Base-by-base conservation (phyloP, 2,888 invertebrate genomes). In the Acanthoscelides obtectus region DNA sequence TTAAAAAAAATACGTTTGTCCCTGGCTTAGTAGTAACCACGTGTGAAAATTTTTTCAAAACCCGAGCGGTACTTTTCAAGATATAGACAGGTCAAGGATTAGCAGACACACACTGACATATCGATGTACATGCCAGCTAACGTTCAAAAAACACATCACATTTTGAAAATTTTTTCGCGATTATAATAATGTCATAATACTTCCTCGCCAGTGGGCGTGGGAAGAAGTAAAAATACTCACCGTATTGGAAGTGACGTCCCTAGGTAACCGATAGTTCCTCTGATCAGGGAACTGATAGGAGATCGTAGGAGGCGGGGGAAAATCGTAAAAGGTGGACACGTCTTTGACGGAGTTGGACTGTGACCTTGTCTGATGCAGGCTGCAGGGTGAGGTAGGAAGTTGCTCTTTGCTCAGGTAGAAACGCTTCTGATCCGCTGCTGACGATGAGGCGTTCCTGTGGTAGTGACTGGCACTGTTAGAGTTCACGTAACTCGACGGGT, bases 171-270 rank as follows among this genome's bases (percentile, higher is more conserved):
- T n/a, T n/a, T n/a, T n/a, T n/a, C n/a, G n/a, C n/a, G n/a, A n/a
- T n/a, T n/a, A n/a, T n/a, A n/a, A n/a, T n/a, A n/a, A n/a, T n/a
- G n/a, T n/a, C n/a, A n/a, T n/a, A n/a, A n/a, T n/a, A n/a, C n/a
- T n/a, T n/a, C n/a, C n/a, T n/a, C n/a, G n/a, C n/a, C n/a, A n/a
- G n/a, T n/a, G n/a, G n/a, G n/a, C n/a, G n/a, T n/a, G n/a, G n/a
- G n/a, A n/a, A n/a, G n/a, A n/a, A n/a, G n/a, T n/a, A n/a, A n/a
- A n/a, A n/a, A 25, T 5, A 45, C 45, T 45, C 75, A 92, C 86
- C 76, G 92, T 92, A 79, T 91, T 89, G 1, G 90, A 90, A 73
- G 92, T 92, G 22, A 91, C 88, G 75, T 92, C 91, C 63, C 92
- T 88, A 2, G 81, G 79, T 4, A 69, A 73, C 20, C 74, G 78